Base-by-base conservation (phyloP, 2,113 vertebrate genomes). In the Pagrus major region DNA sequence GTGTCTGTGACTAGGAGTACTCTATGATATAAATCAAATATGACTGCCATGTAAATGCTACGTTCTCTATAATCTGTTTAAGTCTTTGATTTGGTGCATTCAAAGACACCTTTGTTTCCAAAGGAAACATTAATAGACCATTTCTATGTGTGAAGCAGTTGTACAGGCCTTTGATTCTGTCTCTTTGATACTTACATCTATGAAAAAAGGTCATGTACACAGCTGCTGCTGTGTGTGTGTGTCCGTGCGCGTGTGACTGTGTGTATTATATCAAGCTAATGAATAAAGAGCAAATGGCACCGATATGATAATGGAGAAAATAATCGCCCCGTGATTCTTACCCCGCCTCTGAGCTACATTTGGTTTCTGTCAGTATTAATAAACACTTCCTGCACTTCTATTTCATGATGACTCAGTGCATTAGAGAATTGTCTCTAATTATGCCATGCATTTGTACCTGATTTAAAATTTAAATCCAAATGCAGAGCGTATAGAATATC, bases 81-180 rank as follows among this genome's bases (percentile, higher is more conserved):
- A 37, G 70, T 80, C 87, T 92, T 93, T 93, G 88, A 93, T 93
- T 89, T 70, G 66, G 51, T 71, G 79, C 80, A 88, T 85, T 91
- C 87, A 91, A 90, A 92, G 88, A 73, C 91, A 86, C 89, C 86
- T 90, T 91, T 93, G 91, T 93, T 86, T 89, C 71, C 55, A 84
- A 89, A 86, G 83, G 85, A 86, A 87, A 85, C 87, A 90, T 81
- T 90, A 92, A 88, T 86, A 87, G 79, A 75, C 51, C 44, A 55
- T 90, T 89, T 88, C 44, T 76, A 88, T 78, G 82, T 83, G 78
- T 84, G 86, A 90, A 84, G 85, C 79, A 86, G 81, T 83, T 89
- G 86, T 63, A 73, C 60, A 67, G 61, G 80, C 84, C 91, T 93
- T 93, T 93, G 89, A 93, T 93, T 88, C 76, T 80, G 63, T 86